Evolutionary conservation across 2,888 invertebrate species (phyloP).

Genomic region (Ochropleura leucogaster): DNA sequence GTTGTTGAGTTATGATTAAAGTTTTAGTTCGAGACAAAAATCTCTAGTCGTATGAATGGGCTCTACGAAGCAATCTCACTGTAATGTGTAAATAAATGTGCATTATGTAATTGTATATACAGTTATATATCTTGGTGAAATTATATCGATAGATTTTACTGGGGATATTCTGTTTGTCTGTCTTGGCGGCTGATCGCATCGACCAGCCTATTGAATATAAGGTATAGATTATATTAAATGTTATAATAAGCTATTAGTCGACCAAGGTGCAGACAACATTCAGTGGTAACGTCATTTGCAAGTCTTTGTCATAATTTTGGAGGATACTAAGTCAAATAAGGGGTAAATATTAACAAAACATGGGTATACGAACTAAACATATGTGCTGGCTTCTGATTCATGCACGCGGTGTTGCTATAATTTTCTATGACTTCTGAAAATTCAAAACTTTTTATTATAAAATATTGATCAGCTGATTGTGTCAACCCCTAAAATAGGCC

Average conservation of each 20-base stretch:
- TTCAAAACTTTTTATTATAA: too few relatives aligned
- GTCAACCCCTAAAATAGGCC: too few relatives aligned
- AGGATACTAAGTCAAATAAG: background rate
- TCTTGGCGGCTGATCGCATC: constrained; percentile 52
- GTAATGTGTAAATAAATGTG: constrained; percentile 39
- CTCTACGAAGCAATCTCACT: constrained; percentile 60
- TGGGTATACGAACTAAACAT: background rate
- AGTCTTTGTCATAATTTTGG: too few relatives aligned
- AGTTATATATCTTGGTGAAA: constrained; percentile 33
- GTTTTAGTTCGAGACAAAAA: constrained; percentile 41
- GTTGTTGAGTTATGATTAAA: constrained; percentile 18
- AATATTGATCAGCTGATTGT: too few relatives aligned
- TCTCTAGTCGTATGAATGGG: constrained; percentile 63
- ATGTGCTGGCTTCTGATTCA: too few relatives aligned
- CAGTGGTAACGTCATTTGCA: background rate
- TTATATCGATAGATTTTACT: constrained; percentile 26
- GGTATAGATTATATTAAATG: constrained; percentile 20
- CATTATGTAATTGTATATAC: constrained; percentile 30
- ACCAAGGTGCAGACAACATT: constrained; percentile 1
- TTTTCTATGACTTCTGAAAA: too few relatives aligned
- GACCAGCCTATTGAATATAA: constrained; percentile 36
- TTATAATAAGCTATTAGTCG: constrained; percentile 1
- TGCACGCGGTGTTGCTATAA: too few relatives aligned
- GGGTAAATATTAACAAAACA: background rate
- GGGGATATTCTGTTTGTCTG: constrained; percentile 7